Evolutionary conservation across 2,797 vertebrate genomes (phyloP).

Genomic region (Agapornis canus): DNA sequence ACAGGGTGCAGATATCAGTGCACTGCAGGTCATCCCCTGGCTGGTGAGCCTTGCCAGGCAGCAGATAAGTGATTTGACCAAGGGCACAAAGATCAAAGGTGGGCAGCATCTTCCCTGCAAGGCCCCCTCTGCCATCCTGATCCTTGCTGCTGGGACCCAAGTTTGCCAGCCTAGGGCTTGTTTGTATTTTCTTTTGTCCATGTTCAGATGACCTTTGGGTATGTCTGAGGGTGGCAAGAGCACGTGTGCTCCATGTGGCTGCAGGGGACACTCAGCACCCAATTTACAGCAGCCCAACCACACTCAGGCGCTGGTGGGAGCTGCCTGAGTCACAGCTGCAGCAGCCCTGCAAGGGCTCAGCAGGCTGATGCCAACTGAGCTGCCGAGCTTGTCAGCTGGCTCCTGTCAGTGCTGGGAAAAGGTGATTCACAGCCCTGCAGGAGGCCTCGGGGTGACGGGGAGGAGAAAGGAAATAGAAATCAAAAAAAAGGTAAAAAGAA

Average conservation of each 20-base stretch:
- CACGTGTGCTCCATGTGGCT: neutral
- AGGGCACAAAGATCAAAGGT: neutral
- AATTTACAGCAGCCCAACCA: neutral
- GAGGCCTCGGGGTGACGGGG: neutral
- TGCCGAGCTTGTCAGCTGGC: too few relatives aligned
- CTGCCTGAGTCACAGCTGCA: neutral
- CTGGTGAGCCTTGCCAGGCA: neutral
- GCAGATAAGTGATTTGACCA: neutral
- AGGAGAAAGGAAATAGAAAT: neutral
- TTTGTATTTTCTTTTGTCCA: neutral
- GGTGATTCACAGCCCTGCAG: neutral
- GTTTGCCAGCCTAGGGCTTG: neutral
- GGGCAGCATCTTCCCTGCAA: neutral
- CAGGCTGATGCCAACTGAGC: neutral
- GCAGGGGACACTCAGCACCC: neutral
- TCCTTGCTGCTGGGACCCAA: neutral
- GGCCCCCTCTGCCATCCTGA: neutral
- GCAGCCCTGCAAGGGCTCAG: too few relatives aligned
- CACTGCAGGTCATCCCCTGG: accelerated
- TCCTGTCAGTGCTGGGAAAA: neutral
- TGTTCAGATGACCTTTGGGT: neutral
- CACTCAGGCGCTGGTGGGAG: neutral
- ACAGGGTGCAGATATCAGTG: neutral
- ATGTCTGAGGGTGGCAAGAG: neutral
- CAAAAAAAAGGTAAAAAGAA: neutral